phyloP scores from a whole-genome alignment of 2,888 invertebrate species.

The Polylopha cassiicola region DNA sequence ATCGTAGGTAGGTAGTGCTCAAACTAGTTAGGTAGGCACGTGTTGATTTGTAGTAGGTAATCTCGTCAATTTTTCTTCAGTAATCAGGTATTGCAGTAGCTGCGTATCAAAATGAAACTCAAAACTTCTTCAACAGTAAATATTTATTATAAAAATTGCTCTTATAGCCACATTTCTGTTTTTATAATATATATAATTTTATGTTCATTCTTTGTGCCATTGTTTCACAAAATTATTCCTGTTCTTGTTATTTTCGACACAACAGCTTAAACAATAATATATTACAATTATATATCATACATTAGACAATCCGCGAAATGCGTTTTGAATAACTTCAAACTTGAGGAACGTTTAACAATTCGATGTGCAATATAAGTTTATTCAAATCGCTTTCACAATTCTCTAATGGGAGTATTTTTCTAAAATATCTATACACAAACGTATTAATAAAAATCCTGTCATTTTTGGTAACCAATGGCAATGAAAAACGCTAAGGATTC shows the following conservation, averaged over 20 bases:
- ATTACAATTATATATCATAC: slow-evolving; percentile 72
- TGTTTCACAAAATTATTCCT: slow-evolving; percentile 77
- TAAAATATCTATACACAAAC: slow-evolving; percentile 70
- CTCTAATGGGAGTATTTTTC: slow-evolving; percentile 66
- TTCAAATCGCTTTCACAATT: slow-evolving; percentile 60
- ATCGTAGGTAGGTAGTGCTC: too few relatives aligned
- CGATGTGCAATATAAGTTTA: slow-evolving; percentile 64
- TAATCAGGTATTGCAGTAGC: slow-evolving; percentile 9
- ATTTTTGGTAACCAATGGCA: slow-evolving; percentile 77
- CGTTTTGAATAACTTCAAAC: slow-evolving; percentile 58
- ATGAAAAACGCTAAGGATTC: slow-evolving; percentile 66
- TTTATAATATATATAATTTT: slow-evolving; percentile 77
- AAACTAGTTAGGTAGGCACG: too few relatives aligned
- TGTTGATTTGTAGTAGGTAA: too few relatives aligned
- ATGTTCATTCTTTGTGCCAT: slow-evolving; percentile 77
- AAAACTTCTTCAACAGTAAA: slow-evolving; percentile 73
- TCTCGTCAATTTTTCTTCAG: too few relatives aligned
- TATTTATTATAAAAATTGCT: slow-evolving; percentile 79
- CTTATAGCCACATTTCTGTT: slow-evolving; percentile 77
- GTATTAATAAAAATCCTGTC: slow-evolving; percentile 73
- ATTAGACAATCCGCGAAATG: slow-evolving; percentile 66
- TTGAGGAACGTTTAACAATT: slow-evolving; percentile 72
- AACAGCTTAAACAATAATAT: slow-evolving; percentile 76
- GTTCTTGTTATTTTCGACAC: slow-evolving; percentile 75
- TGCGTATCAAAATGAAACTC: slow-evolving; percentile 52